Percentiles rank a stretch among this genome's conserved stretches.
Conservation (phyloP, 2,888 invertebrate genomes). For the Parapristionchus giblindavisi region DNA sequence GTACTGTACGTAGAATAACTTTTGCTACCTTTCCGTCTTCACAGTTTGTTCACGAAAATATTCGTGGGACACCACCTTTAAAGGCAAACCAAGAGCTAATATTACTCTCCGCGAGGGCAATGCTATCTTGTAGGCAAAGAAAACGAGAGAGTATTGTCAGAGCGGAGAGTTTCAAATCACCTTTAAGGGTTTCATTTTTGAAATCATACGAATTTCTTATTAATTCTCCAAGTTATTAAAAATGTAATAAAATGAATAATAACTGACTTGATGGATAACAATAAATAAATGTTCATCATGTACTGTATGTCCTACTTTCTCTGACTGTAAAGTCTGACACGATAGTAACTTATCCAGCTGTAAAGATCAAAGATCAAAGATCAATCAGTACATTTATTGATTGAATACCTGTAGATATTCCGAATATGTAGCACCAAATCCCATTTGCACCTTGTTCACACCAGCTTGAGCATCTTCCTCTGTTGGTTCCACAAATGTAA, state of each 20-base stretch:
- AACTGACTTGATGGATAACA: conserved; percentile 83
- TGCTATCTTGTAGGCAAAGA: too few species aligned
- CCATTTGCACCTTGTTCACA: conserved; percentile 63
- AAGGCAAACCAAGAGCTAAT: too few species aligned
- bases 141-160: too few species aligned
- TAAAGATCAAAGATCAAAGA: background rate
- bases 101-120: too few species aligned
- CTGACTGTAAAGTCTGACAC: conserved; percentile 85
- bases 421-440: conserved; percentile 83
- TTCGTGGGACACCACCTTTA: too few species aligned
- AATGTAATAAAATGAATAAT: background rate
- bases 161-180: too few species aligned
- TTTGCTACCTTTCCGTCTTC: too few species aligned
- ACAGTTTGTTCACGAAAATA: too few species aligned
- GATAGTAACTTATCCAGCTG: conserved; percentile 83
- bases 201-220: too few species aligned
- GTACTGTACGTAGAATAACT: too few species aligned
- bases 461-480: conserved; percentile 52
- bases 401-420: conserved; percentile 81
- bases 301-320: conserved; percentile 76
- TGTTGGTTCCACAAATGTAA: conserved; percentile 20
- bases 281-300: conserved; percentile 98
- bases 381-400: background rate
- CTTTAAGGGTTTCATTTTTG: too few species aligned
- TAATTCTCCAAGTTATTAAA: too few species aligned